phyloP scores from a whole-genome alignment of 2,888 invertebrate species.

The Troides aeacus region DNA sequence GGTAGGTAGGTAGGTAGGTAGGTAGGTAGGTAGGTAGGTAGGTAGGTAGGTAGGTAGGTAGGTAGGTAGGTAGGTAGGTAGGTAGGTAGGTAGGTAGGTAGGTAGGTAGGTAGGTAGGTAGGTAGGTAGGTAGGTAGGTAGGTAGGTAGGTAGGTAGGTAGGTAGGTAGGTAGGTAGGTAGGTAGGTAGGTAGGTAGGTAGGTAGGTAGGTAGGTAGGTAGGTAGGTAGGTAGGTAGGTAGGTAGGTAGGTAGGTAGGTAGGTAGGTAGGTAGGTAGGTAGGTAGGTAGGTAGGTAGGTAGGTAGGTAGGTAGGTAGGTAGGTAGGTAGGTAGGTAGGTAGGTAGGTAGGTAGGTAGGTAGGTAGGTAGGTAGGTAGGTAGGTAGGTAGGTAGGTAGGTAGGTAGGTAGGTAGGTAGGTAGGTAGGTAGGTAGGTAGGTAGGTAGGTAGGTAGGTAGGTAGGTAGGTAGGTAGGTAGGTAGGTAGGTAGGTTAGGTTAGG shows the following conservation, averaged over 20 bases:
- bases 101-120: slow-evolving; percentile 1
- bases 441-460: background rate
- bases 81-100: background rate
- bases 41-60: too few relatives aligned
- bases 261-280: background rate
- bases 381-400: background rate
- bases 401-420: background rate
- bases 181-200: background rate
- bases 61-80: too few relatives aligned
- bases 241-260: background rate
- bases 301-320: background rate
- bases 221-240: background rate
- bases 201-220: background rate
- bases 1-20: background rate
- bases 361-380: background rate
- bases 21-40: background rate
- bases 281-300: background rate
- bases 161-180: background rate
- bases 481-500: background rate
- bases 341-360: background rate
- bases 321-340: background rate
- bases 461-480: background rate
- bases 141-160: background rate
- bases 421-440: background rate
- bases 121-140: slow-evolving; percentile 2